Base-by-base conservation (phyloP, 2,888 invertebrate species). In the Temnothorax rugatulus region DNA sequence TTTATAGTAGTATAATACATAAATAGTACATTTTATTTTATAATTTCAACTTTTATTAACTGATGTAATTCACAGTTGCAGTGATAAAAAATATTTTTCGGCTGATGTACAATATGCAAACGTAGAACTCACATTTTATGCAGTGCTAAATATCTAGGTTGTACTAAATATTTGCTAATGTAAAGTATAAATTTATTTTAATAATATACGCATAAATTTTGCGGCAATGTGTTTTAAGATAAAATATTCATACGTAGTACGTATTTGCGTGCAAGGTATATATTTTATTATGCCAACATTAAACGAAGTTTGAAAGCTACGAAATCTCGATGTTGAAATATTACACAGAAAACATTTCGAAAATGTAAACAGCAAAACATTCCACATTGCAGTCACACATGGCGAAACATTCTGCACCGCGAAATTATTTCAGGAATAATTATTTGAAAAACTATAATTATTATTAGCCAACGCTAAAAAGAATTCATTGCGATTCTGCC, bases 101-200 rank as follows among this genome's bases (percentile, higher is more conserved):
- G 15, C 11, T 9, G 4, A 2, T 13, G n/a, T 59, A 61, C 15
- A 59, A 21, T 50, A 69, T 57, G 21, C 9, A 54, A 7, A 59
- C 15, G 0, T 18, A 18, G 47, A 4, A 4, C 9, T 41, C 8
- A 9, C 44, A 9, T 74, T 61, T 61, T 47, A 44, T n/a, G n/a
- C 44, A 13, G n/a, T 34, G 5, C 13, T 74, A 75, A 63, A 75
- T 63, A 63, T 75, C 11, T 21, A 63, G 47, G 34, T 38, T 76
- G 34, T 38, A 50, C 21, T 76, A 64, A 50, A 64, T 76, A 63
- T 63, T 75, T 64, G 25, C 50, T 38, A 38, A 76, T 38, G 63
- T 50, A 63, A 75, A 63, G 47, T 50, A 63, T 38, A 76, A 76
- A 64, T 64, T 76, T 63, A 63, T 75, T 21, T 64, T 21, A 75